Percentiles rank a stretch among this genome's conserved stretches.
Conservation (phyloP, 2,888 invertebrate species). For the Clanis bilineata region DNA sequence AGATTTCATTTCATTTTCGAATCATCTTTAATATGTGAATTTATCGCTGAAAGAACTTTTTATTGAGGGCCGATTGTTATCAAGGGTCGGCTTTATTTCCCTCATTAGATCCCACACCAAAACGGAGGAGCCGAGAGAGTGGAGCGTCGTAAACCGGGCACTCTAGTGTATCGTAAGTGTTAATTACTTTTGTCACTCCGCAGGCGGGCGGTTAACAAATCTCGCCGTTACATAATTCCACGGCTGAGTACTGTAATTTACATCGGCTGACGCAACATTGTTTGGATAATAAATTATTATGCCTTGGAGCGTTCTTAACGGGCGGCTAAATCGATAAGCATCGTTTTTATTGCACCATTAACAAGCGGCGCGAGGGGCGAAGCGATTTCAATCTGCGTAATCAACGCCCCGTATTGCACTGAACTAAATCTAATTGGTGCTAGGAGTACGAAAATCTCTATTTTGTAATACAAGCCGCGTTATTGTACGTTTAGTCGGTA, state of each 20-base stretch:
- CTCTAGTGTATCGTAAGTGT: constrained; percentile 75
- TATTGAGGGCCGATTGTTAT: constrained; percentile 54
- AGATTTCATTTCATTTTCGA: constrained; percentile 4
- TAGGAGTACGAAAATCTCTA: constrained; percentile 35
- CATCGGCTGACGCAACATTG: constrained; percentile 69
- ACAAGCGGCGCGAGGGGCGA: constrained; percentile 67
- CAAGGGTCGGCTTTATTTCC: constrained; percentile 52
- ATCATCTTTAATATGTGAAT: background rate
- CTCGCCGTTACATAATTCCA: constrained; percentile 65
- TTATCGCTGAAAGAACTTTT: constrained; percentile 44
- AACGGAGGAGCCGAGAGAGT: constrained; percentile 53
- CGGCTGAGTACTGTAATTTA: constrained; percentile 69
- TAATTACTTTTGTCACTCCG: constrained; percentile 78
- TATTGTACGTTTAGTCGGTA: background rate
- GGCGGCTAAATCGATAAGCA: constrained; percentile 76
- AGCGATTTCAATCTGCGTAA: constrained; percentile 76
- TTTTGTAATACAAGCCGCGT: background rate
- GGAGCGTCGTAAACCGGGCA: constrained; percentile 64
- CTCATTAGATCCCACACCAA: constrained; percentile 56
- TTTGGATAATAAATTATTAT: constrained; percentile 75
- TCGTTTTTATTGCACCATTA: constrained; percentile 80
- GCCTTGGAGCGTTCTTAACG: constrained; percentile 72
- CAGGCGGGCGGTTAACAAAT: constrained; percentile 72
- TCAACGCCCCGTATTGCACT: constrained; percentile 60
- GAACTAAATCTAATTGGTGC: constrained; percentile 55